A percentile compares a stretch with the other conserved stretches of the same genome.
Conservation (phyloP, 2,888 invertebrate species). For the Calameuta idolon region DNA sequence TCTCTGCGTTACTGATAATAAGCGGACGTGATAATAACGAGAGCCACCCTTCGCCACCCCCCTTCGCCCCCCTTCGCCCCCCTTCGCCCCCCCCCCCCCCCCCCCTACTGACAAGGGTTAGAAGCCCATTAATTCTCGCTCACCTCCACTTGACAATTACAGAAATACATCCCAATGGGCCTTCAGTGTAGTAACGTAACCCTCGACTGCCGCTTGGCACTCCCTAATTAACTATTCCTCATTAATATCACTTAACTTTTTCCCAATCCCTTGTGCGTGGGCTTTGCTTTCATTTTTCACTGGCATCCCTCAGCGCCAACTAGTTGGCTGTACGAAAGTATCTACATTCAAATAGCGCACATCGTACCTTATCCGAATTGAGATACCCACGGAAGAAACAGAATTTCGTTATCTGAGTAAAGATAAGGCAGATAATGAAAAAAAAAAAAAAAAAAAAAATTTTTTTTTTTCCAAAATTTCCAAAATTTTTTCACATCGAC, state of each 20-base stretch:
- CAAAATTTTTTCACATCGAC: no score
- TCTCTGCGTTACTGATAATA: slow-evolving; percentile 12
- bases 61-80: no score
- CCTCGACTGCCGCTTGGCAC: slow-evolving; percentile 31
- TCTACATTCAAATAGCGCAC: no score
- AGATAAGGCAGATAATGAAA: no score
- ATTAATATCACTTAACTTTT: slow-evolving; percentile 51
- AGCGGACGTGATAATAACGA: slow-evolving; percentile 28
- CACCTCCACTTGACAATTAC: slow-evolving; percentile 47
- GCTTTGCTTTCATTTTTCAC: slow-evolving; percentile 15
- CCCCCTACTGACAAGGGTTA: slow-evolving; percentile 1
- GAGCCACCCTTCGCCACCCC: not conserved
- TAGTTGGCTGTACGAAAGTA: no score
- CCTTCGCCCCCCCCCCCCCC: no score
- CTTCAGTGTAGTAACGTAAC: slow-evolving; percentile 6
- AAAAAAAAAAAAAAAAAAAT: no score
- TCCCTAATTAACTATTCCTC: slow-evolving; percentile 52
- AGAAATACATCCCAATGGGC: slow-evolving; percentile 45
- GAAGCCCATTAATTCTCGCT: slow-evolving; percentile 43
- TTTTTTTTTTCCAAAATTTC: no score
- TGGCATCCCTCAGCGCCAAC: not conserved
- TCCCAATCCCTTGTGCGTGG: slow-evolving; percentile 14
- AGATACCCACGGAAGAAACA: no score
- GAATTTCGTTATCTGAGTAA: no score
- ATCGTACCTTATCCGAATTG: no score